A percentile compares a stretch with the other conserved stretches of the same genome.
These are phyloP conservation scores for Ooceraea biroi DNA, from an alignment of 1,140 invertebrate species.

Conservation along the genomic window DNA sequence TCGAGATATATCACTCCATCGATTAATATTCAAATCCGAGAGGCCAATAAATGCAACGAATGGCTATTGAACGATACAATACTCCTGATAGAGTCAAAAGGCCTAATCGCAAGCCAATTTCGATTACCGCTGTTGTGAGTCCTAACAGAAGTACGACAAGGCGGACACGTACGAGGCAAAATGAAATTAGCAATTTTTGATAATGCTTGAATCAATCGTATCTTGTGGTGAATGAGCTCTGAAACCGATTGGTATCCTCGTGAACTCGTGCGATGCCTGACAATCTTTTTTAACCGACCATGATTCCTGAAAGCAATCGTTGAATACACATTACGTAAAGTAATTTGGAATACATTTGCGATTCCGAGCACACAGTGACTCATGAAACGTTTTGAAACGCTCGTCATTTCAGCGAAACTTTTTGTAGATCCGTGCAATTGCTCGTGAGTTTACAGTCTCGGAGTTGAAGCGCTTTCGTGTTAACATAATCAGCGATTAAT, in stretches of 20 bases:
- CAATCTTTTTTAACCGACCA: neutral
- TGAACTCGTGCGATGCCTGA: no score
- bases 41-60: constrained; percentile 47
- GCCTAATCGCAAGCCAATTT: constrained; percentile 18
- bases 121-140: constrained; percentile 7
- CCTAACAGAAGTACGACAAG: neutral
- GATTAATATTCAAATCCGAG: constrained; percentile 46
- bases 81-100: constrained; percentile 35
- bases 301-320: neutral
- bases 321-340: constrained; percentile 29
- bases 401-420: neutral
- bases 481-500: constrained; percentile 15
- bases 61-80: constrained; percentile 34
- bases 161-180: neutral
- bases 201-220: no score
- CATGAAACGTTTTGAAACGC: neutral
- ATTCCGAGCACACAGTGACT: neutral
- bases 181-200: neutral
- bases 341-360: constrained; percentile 7
- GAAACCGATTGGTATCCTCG: no score
- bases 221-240: neutral
- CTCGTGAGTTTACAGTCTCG: neutral
- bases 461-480: neutral
- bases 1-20: constrained; percentile 42
- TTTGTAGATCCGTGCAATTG: neutral